These are phyloP conservation scores for Indri indri DNA, from an alignment of 2,113 vertebrate genomes.

Conservation along the genomic window DNA sequence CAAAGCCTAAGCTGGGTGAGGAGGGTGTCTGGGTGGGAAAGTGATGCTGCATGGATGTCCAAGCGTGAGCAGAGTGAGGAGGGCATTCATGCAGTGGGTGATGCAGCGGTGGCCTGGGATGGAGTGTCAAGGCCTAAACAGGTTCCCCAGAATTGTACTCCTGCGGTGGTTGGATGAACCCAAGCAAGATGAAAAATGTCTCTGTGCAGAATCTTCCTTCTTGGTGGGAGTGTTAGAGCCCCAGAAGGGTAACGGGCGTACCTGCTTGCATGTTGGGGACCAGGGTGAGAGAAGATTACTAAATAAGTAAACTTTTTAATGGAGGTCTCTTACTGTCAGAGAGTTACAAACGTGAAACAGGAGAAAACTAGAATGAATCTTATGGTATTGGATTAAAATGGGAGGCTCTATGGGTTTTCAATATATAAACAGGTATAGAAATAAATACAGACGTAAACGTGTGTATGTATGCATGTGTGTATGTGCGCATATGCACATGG, in stretches of 20 bases:
- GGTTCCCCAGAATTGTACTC: background rate
- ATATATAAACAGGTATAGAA: background rate
- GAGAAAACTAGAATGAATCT: background rate
- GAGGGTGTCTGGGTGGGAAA: background rate
- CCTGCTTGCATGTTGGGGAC: background rate
- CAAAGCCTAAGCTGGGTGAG: background rate
- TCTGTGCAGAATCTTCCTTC: background rate
- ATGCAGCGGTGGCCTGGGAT: background rate
- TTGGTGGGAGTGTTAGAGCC: background rate
- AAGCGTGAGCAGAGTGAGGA: background rate
- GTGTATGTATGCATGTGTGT: background rate
- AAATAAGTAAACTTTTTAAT: background rate
- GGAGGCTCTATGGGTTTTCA: background rate
- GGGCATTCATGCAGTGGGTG: background rate
- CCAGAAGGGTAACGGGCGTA: background rate
- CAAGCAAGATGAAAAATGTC: background rate
- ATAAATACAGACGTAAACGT: background rate
- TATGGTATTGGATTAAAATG: background rate
- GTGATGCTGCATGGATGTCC: background rate
- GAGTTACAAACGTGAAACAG: background rate
- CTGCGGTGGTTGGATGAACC: background rate
- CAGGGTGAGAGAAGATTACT: background rate
- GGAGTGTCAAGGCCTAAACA: background rate
- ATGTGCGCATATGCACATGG: background rate
- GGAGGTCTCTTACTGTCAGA: background rate